Conservation (phyloP, 2,888 invertebrate genomes). For the Ditula angustiorana region DNA sequence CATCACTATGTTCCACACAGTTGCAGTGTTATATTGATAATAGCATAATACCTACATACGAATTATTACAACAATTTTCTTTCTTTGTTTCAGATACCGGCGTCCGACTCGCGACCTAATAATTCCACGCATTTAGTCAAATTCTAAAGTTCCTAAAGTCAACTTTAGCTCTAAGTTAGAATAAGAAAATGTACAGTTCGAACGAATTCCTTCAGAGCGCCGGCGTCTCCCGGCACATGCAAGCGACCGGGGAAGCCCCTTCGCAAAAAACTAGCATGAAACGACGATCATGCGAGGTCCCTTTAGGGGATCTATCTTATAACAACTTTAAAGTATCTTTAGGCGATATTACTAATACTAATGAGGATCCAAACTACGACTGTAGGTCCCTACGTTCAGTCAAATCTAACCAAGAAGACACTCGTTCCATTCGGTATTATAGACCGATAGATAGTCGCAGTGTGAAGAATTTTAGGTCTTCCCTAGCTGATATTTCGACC, state of each 20-base stretch:
- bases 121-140: slow-evolving; percentile 81
- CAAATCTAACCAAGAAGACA: slow-evolving; percentile 66
- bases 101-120: slow-evolving; percentile 60
- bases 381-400: slow-evolving; percentile 71
- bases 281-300: slow-evolving; percentile 78
- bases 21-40: too few relatives aligned
- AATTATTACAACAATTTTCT: too few relatives aligned
- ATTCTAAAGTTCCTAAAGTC: slow-evolving; percentile 74
- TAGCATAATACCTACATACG: too few relatives aligned
- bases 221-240: slow-evolving; percentile 80
- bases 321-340: slow-evolving; percentile 80
- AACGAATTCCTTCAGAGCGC: slow-evolving; percentile 80
- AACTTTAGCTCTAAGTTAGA: slow-evolving; percentile 57
- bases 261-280: slow-evolving; percentile 81
- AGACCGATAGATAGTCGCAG: slow-evolving; percentile 77
- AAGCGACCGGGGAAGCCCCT: slow-evolving; percentile 78
- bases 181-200: slow-evolving; percentile 75
- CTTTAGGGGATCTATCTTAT: slow-evolving; percentile 76
- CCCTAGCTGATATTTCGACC: slow-evolving; percentile 71
- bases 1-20: too few relatives aligned
- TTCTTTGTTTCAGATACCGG: slow-evolving; percentile 74
- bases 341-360: slow-evolving; percentile 65
- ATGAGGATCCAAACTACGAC: slow-evolving; percentile 68
- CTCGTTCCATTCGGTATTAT: slow-evolving; percentile 66
- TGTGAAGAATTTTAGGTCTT: slow-evolving; percentile 77